Evolutionary conservation across 2,888 invertebrate genomes (phyloP).

Genomic region (Chloroclysta siterata): DNA sequence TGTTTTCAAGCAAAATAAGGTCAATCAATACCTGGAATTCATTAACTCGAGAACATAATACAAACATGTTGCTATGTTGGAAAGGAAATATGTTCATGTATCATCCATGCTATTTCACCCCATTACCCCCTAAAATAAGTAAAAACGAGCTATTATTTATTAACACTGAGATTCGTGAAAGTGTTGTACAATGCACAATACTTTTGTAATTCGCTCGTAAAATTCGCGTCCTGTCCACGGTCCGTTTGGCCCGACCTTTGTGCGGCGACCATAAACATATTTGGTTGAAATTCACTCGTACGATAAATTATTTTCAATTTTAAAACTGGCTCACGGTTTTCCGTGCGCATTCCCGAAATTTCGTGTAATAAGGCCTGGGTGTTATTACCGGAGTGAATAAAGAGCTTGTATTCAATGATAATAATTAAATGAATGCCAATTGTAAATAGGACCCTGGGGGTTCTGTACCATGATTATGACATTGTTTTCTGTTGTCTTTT

Average conservation of each 20-base stretch:
- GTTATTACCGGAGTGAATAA: slow-evolving; percentile 6
- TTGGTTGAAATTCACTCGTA: slow-evolving; percentile 28
- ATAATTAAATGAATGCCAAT: not conserved
- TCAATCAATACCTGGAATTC: too few relatives aligned
- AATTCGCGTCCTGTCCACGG: slow-evolving; percentile 39
- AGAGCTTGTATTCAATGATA: not conserved
- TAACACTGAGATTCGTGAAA: slow-evolving; percentile 30
- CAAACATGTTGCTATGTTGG: not conserved
- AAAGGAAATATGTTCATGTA: not conserved
- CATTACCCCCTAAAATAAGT: slow-evolving; percentile 15
- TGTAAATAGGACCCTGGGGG: too few relatives aligned
- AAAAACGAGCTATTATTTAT: slow-evolving; percentile 21
- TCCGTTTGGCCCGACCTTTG: slow-evolving; percentile 43
- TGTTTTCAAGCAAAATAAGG: not conserved
- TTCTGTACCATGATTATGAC: too few relatives aligned
- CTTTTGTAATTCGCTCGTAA: slow-evolving; percentile 38
- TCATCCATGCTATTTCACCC: not conserved
- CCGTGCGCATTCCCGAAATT: slow-evolving; percentile 10
- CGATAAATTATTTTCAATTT: slow-evolving; percentile 32
- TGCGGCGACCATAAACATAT: slow-evolving; percentile 35
- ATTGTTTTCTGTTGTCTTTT: too few relatives aligned
- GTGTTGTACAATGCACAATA: slow-evolving; percentile 39
- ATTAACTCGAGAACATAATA: not conserved
- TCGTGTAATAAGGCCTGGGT: slow-evolving; percentile 7
- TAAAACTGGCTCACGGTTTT: slow-evolving; percentile 22